Evolutionary conservation across 2,113 vertebrate species (phyloP), one percentile per base, ranked within the genome.

Genomic region (Bufo bufo): DNA sequence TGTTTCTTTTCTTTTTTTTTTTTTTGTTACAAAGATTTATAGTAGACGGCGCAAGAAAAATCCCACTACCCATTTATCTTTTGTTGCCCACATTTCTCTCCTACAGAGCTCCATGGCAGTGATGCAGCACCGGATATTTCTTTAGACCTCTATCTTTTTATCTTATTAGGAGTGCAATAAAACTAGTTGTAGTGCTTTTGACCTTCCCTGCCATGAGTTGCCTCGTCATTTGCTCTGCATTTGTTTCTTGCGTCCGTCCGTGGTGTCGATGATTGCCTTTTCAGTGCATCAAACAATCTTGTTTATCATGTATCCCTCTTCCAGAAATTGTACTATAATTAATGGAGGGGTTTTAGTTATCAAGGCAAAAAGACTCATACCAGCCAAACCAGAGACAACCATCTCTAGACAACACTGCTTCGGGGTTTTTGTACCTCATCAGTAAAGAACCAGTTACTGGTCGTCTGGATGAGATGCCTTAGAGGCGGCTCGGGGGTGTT

Each of bases 131-230:
- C 59, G 86, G 86, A 83, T 88, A 82, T 88, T 88, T 88, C 82
- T 88, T 66, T 75, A 88, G 86, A 82, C 86, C 86, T 83, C 66
- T 88, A 75, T 88, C 86, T 83, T 88, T 88, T 88, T 88, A 88
- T 88, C 86, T 88, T 88, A 88, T 88, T 88, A 79, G 86, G 82
- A 88, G 86, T 75, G 86, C 86, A 83, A 88, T 88, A 88, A 88
- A 88, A 88, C 86, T 88, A 88, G 78, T 88, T 88, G 86, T 88
- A 88, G 86, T 83, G 80, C 63, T 82, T 88, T 83, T 88, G 86
- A 88, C 86, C 86, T 88, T 88, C 56, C 63, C 86, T 88, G 86
- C 86, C 86, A 88, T 10, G 86, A 83, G 79, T 77, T 88, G 74
- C 86, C 71, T 82, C 56, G 59, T 88, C 79, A 63, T 45, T 23